Conservation (phyloP, 2,888 invertebrate species). For the Dyspetes luteomarginatus region DNA sequence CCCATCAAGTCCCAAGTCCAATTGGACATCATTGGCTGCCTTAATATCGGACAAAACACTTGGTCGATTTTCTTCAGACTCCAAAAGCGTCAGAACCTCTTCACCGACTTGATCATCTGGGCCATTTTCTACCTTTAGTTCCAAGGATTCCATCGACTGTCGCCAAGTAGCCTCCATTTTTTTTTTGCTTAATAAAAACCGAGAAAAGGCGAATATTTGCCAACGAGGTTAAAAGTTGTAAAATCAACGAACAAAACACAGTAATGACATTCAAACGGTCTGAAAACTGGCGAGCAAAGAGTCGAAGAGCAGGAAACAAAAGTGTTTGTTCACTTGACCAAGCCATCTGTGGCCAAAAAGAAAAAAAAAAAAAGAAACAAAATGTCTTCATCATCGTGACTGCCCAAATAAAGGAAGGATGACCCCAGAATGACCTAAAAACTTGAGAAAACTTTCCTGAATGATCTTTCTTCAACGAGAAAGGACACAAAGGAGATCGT, state of each 20-base stretch:
- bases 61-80: not conserved
- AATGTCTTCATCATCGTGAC: not conserved
- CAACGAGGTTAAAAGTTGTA: not conserved
- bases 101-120: not conserved
- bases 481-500: not conserved
- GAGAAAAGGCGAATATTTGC: not conserved
- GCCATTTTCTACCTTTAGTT: not conserved
- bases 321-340: not conserved
- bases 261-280: not conserved
- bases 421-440: not conserved
- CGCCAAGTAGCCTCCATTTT: slow-evolving; percentile 18
- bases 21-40: not conserved
- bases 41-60: not conserved
- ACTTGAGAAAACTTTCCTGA: not conserved
- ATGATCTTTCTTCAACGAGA: not conserved
- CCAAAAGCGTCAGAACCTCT: not conserved
- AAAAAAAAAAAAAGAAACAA: too few relatives aligned
- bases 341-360: not conserved
- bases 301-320: not conserved
- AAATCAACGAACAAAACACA: not conserved
- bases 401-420: not conserved
- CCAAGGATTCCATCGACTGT: slow-evolving; percentile 16
- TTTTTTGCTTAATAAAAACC: not conserved
- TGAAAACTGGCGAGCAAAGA: not conserved
- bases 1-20: not conserved